Base-by-base conservation (phyloP, 2,113 vertebrate species). In the Cyphomyrus discorhynchus region DNA sequence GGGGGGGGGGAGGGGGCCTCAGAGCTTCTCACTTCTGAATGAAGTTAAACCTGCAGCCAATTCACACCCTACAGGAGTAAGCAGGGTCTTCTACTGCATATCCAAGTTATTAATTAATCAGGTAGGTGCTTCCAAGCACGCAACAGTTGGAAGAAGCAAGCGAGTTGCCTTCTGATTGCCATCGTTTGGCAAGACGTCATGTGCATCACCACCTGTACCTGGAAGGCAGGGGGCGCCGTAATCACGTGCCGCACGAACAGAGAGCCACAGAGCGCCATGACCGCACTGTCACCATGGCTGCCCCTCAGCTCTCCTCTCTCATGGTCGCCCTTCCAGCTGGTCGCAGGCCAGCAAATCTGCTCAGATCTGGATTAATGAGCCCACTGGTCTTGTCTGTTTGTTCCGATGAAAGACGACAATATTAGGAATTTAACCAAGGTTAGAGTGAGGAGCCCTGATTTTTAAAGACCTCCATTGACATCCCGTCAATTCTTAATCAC, bases 381-480 rank as follows among this genome's bases (percentile, higher is more conserved):
- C 91, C 91, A 52, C 91, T 91, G 92, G 94, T 93, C 93, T 91
- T 91, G 93, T 19, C 94, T 94, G 89, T 92, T 91, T 95, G 93
- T 94, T 93, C 93, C 91, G 93, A 94, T 93, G 93, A 95, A 94
- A 91, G 92, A 93, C 92, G 94, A 94, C 93, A 94, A 95, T 92
- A 93, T 94, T 92, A 94, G 93, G 93, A 93, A 93, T 91, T 93
- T 95, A 96, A 96, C 96, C 95, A 96, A 95, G 95, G 95, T 94
- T 93, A 94, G 94, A 95, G 95, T 96, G 93, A 95, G 93, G 91
- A 93, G 93, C 93, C 42, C 91, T 94, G 93, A 95, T 92, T 96
- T 53, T 80, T 47, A 82, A 94, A 95, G 93, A 93, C 94, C 94
- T 95, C 94, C 94, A 95, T 92, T 94, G 93, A 92, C 93, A 94